Evolutionary conservation across 23 tunicate genomes (phyloP), one percentile per base, ranked within the genome.

Genomic region (Ascidia mentula): DNA sequence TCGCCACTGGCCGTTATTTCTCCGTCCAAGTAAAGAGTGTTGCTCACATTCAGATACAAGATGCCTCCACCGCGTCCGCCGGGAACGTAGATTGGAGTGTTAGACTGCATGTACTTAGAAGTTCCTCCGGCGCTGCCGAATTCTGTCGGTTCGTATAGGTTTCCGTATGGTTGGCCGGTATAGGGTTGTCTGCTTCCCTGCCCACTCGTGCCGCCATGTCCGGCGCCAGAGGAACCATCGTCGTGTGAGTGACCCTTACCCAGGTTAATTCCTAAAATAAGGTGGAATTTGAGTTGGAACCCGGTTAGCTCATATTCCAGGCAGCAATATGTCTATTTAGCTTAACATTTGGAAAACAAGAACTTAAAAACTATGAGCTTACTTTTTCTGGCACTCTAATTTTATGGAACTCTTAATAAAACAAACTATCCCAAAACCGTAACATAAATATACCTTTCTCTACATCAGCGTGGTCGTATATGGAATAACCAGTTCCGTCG

Each of bases 31-130:
- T 77, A 77, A 7, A 40, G 45, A 6, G 70, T 36, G 33, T 46
- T 72, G 32, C 40, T 46, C 18, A 77, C 59, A 26, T 77, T 77
- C 1, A 77, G 28, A 22, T 26, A 46, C 18, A 77, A 24, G 31
- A 77, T 34, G n/a, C 81, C 81, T 9, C 81, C 81, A 17, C 81
- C 81, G n/a, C 81, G 70, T 6, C 81, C 81, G 20, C 81, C 81
- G 15, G 81, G 81, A n/a, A 46, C 71, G 70, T 77, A 59, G 20
- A 46, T 59, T 24, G 18, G 40, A 7, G 45, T 12, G 34, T 37
- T 37, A 30, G 39, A 35, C 45, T 77, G 37, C 40, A 35, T 18
- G 22, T 74, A 38, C 15, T 28, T 36, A 17, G 81, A 77, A 33
- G 81, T 46, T 45, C 81, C 81, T 32, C 81, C 81, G 5, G 81